Evolutionary conservation across 2,113 vertebrate genomes (phyloP).

Genomic region (Henicopernis longicauda): DNA sequence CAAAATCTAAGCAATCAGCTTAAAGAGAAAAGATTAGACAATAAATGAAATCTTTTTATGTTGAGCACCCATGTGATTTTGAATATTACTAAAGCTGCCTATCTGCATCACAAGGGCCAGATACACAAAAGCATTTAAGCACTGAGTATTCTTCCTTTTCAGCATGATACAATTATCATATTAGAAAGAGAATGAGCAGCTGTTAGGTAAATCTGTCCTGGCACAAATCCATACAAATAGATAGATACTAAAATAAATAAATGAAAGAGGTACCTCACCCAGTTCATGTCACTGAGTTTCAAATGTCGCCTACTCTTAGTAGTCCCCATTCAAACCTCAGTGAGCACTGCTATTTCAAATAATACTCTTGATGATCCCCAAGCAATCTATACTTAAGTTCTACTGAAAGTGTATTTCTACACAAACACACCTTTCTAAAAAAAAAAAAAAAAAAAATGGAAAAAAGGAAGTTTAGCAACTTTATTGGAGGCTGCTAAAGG

Average conservation of each 20-base stretch:
- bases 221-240: not conserved
- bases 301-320: not conserved
- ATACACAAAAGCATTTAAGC: not conserved
- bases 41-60: not conserved
- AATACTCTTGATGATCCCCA: not conserved
- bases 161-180: not conserved
- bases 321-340: not conserved
- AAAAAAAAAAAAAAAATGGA: too few species aligned
- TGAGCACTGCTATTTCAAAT: not conserved
- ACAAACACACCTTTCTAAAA: too few species aligned
- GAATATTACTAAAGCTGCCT: constrained; percentile 17
- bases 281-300: not conserved
- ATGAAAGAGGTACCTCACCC: not conserved
- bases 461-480: not conserved
- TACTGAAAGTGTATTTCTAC: not conserved
- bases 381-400: not conserved
- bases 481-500: not conserved
- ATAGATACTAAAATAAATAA: not conserved
- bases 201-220: constrained; percentile 6
- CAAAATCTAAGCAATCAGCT: not conserved
- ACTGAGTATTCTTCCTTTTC: not conserved
- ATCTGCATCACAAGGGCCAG: constrained; percentile 25
- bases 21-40: constrained; percentile 16
- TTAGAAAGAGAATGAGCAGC: constrained; percentile 12
- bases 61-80: not conserved